These are phyloP conservation scores for Elgaria multicarinata DNA, from an alignment of 2,113 vertebrate genomes.

Conservation along the genomic window DNA sequence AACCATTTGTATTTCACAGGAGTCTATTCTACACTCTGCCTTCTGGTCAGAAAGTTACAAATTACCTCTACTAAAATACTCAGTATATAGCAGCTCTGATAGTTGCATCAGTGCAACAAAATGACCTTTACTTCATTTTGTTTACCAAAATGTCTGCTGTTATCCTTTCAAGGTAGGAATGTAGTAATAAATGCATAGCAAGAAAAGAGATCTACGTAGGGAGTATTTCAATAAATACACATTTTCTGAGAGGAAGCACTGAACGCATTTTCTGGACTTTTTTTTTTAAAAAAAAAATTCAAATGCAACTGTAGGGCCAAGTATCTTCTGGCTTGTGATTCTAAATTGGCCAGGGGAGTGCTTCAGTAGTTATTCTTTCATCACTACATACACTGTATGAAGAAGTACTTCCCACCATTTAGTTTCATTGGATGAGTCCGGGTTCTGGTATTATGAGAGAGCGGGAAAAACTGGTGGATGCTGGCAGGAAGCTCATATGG, in stretches of 20 bases:
- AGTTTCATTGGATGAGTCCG: too few relatives aligned
- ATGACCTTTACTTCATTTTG: constrained; percentile 31
- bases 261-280: not conserved
- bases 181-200: constrained; percentile 24
- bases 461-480: too few relatives aligned
- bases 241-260: constrained; percentile 43
- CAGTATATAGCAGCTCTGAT: constrained; percentile 26
- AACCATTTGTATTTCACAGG: constrained; percentile 32
- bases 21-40: constrained; percentile 43
- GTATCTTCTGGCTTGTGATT: not conserved
- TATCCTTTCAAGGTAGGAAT: constrained; percentile 43
- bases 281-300: too few relatives aligned
- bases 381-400: too few relatives aligned
- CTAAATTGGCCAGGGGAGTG: not conserved
- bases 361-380: not conserved
- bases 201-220: not conserved
- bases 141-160: constrained; percentile 44
- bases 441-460: too few relatives aligned
- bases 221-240: constrained; percentile 49
- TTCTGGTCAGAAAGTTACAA: constrained; percentile 52
- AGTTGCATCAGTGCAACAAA: constrained; percentile 46
- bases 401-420: too few relatives aligned
- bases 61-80: constrained; percentile 37
- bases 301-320: not conserved
- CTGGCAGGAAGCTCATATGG: too few relatives aligned